phyloP scores from a whole-genome alignment of 2,797 vertebrate species.

The Etheostoma perlongum region DNA sequence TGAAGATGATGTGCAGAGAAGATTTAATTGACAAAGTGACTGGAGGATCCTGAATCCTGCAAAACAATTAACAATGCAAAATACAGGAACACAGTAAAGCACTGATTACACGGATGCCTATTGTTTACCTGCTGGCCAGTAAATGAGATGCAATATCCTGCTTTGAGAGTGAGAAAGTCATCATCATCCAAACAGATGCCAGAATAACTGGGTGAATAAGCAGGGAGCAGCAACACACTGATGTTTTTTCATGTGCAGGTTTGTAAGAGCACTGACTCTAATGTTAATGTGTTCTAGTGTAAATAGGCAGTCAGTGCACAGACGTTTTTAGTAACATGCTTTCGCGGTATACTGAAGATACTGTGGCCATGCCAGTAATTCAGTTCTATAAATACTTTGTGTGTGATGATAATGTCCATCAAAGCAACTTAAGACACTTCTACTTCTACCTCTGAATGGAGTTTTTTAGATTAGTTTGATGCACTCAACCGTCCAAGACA shows the following conservation, averaged over 20 bases:
- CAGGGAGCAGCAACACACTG: neutral
- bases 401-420: neutral
- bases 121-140: neutral
- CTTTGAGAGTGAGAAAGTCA: neutral
- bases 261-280: no score
- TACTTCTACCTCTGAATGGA: slow-evolving; percentile 1
- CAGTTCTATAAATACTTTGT: no score
- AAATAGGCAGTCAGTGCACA: no score
- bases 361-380: no score
- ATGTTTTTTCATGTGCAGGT: neutral
- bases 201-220: neutral
- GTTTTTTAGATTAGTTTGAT: neutral
- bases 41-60: neutral
- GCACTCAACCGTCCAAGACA: neutral
- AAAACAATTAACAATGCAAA: neutral
- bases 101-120: neutral
- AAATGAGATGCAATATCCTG: neutral
- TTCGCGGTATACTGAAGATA: no score
- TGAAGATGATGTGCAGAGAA: neutral
- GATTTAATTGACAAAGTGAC: neutral
- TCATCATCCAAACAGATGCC: neutral
- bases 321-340: no score
- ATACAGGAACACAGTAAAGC: neutral
- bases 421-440: neutral
- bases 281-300: no score